phyloP scores from a whole-genome alignment of 53 echinoderm and acorn worm genomes.

The Holothuria scabra region DNA sequence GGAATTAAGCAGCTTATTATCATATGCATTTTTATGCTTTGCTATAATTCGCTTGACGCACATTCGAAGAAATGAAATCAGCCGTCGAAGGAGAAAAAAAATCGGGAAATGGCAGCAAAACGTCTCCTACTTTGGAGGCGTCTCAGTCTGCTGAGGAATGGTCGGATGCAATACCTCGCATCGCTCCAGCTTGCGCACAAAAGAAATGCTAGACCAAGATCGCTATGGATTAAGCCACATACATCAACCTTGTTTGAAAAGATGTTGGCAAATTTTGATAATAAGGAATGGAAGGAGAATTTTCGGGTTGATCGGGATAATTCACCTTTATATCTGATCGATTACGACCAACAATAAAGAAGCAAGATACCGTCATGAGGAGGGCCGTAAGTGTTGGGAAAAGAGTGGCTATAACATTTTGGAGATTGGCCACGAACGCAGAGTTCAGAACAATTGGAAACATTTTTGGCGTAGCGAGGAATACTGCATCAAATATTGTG shows the following conservation, averaged over 20 bases:
- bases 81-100: too few species aligned
- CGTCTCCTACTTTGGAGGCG: too few species aligned
- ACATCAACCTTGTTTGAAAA: background rate
- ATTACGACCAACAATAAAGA: slow-evolving; percentile 26
- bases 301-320: slow-evolving; percentile 60
- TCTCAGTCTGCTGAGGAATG: too few species aligned
- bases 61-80: too few species aligned
- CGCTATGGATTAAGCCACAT: slow-evolving; percentile 8
- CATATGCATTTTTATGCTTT: too few species aligned
- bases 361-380: slow-evolving; percentile 22
- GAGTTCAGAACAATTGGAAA: slow-evolving; percentile 72
- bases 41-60: too few species aligned
- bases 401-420: slow-evolving; percentile 67
- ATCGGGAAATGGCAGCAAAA: too few species aligned
- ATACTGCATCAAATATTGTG: slow-evolving; percentile 58
- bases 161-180: too few species aligned
- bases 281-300: slow-evolving; percentile 50
- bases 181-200: too few species aligned
- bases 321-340: slow-evolving; percentile 51
- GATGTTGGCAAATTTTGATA: background rate
- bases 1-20: too few species aligned
- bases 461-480: slow-evolving; percentile 66
- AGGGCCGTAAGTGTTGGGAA: slow-evolving; percentile 43
- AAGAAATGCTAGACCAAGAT: too few species aligned
- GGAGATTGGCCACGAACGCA: slow-evolving; percentile 67